Conservation (phyloP, 2,113 vertebrate genomes). For the Poeciliopsis occidentalis region DNA sequence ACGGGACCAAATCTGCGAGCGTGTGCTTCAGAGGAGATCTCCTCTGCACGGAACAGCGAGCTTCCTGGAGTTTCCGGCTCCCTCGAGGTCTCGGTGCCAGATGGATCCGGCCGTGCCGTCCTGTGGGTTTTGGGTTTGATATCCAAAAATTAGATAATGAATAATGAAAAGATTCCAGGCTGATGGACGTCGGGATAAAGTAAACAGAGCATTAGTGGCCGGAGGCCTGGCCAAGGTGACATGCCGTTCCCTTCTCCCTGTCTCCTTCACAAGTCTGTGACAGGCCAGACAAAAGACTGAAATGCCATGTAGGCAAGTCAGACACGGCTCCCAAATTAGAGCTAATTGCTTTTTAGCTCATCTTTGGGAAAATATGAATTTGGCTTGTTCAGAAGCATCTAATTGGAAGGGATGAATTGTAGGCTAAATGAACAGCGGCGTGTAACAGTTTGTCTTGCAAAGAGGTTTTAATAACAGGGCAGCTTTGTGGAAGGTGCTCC, state of each 20-base stretch:
- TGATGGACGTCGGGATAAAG: conserved; percentile 57
- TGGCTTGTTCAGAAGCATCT: conserved; percentile 24
- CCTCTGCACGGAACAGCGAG: not conserved
- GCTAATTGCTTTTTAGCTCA: conserved; percentile 59
- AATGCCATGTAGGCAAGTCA: conserved; percentile 44
- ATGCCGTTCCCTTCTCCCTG: conserved; percentile 55
- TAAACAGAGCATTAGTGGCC: conserved; percentile 58
- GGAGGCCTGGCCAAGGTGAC: conserved; percentile 49
- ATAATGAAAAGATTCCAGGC: conserved; percentile 25
- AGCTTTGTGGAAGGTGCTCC: conserved; percentile 19
- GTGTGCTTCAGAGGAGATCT: conserved; percentile 9
- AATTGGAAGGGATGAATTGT: not conserved
- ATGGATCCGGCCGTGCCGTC: conserved; percentile 24
- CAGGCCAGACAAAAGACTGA: conserved; percentile 47
- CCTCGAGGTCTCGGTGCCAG: not conserved
- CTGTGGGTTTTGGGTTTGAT: conserved; percentile 24
- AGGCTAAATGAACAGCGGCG: conserved; percentile 10
- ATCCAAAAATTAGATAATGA: conserved; percentile 62
- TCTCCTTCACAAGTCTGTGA: conserved; percentile 58
- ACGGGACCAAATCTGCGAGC: conserved; percentile 2
- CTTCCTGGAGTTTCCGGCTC: not conserved
- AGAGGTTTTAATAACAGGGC: conserved; percentile 50
- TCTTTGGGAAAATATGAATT: conserved; percentile 49
- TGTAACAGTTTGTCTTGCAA: conserved; percentile 27
- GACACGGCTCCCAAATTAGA: conserved; percentile 59